Evolutionary conservation across 2,797 vertebrate genomes (phyloP), one percentile per base, ranked within the genome.

Genomic region (Coilia nasus): DNA sequence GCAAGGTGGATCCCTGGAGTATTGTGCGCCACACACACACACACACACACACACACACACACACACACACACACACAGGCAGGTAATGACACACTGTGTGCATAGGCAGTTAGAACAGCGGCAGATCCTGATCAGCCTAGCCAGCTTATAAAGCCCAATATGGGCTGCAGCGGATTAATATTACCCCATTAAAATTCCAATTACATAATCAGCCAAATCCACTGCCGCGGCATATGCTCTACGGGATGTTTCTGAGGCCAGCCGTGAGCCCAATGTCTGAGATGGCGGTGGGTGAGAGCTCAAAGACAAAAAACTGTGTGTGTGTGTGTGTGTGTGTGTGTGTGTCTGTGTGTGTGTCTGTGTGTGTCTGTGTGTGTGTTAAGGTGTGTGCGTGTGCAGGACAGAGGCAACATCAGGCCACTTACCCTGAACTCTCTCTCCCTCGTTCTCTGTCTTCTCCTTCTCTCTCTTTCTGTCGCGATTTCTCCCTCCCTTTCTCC

Each of bases 131-230:
- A 93, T 94, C 94, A 93, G 92, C 90, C 91, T 94, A 93, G 92
- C 90, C 91, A 88, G 91, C 88, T 94, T 93, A 92, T 91, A 90
- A 94, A 93, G 89, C 90, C 86, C 88, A 93, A 92, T 93, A 93
- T 91, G 90, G 90, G 90, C 90, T 93, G 90, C 91, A 90, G 92
- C 92, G 92, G 93, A 96, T 95, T 95, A 94, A 92, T 93, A 93
- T 93, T 93, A 92, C 90, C 2, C 92, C 90, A 94, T 94, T 93
- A 91, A 94, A 94, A 94, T 94, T 90, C 91, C 93, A 95, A 93
- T 96, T 93, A 96, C 95, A 91, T 95, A 96, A 96, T 96, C 94
- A 92, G 90, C 88, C 90, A 92, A 94, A 94, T 95, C 94, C 94
- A 91, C 87, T 86, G 81, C 81, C 89, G 41, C 88, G 92, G 91